Evolutionary conservation across 2,888 invertebrate species (phyloP).

Genomic region (Lepetodrilus schrolli): DNA sequence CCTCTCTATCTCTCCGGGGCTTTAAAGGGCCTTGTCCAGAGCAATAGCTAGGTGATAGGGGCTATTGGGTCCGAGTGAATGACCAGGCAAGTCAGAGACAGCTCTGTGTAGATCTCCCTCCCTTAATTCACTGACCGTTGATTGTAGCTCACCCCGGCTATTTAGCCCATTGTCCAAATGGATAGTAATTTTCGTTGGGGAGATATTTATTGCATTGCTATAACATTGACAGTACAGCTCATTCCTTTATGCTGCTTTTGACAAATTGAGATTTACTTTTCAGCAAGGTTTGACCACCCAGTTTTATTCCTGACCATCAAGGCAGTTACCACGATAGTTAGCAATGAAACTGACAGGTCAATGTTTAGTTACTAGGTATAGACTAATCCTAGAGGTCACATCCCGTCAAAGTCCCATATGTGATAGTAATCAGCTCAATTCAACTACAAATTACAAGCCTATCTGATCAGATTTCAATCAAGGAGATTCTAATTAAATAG

Average conservation of each 20-base stretch:
- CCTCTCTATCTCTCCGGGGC: too few species aligned
- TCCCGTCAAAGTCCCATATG: background rate
- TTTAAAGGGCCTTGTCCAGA: too few species aligned
- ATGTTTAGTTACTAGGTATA: too few species aligned
- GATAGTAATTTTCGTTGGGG: background rate
- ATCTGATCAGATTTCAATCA: background rate
- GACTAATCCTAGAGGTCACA: background rate
- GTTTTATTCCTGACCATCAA: background rate
- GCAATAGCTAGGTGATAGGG: background rate
- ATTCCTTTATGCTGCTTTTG: too few species aligned
- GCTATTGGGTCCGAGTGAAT: background rate
- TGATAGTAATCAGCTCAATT: background rate
- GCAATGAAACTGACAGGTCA: too few species aligned
- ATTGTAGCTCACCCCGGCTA: background rate
- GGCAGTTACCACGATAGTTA: background rate
- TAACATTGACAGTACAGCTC: too few species aligned
- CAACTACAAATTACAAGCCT: background rate
- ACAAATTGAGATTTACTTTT: background rate
- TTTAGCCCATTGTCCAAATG: conserved; percentile 3
- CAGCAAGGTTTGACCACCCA: background rate
- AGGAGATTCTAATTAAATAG: background rate
- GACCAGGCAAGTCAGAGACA: background rate
- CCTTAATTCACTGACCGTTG: background rate
- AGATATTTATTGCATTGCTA: conserved; percentile 8
- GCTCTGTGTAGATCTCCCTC: background rate